Evolutionary conservation across 92 coral and sea anemone species (phyloP), one percentile per base, ranked within the genome.

Genomic region (Actinernus sp.): DNA sequence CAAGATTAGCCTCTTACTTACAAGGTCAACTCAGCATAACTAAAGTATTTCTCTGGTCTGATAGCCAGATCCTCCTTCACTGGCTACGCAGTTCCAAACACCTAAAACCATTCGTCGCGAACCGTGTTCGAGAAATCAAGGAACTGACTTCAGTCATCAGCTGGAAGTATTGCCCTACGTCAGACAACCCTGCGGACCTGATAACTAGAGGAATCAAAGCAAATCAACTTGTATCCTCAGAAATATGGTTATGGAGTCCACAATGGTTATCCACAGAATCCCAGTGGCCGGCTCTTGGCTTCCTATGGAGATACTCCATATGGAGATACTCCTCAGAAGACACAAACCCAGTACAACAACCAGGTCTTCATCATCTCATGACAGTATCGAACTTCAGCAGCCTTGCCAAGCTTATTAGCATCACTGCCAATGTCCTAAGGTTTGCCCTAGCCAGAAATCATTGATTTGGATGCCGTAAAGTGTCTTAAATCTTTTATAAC

Each of bases 151-250:
- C 63, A 0, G 14, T 31, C 3, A 14, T 58, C 31, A 1, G 19
- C 55, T 81, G 82, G 87, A 47, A 36, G 30, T 62, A 71, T 14
- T 80, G 81, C 55, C 81, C 81, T 25, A 68, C 78, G 14, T 71
- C 79, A 5, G 79, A n/a, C n/a, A n/a, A n/a, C n/a, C n/a, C n/a
- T n/a, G n/a, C n/a, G n/a, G n/a, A 79, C 34, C 69, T 79, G 2
- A 57, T 79, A 7, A 79, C 72, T 20, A 44, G 79, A 14, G 79
- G 73, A 50, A 79, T 79, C 73, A 70, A 36, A 10, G 44, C 79
- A 0, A 2, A 12, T 17, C 61, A 58, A n/a, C 54, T 68, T 0
- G 50, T 19, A 14, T 1, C 51, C 10, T 62, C 74, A 16, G 10
- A 6, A 2, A n/a, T 72, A 16, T 80, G 87, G 74, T 26, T 16